Conservation (phyloP, 2,113 vertebrate genomes). For the Lontra canadensis region DNA sequence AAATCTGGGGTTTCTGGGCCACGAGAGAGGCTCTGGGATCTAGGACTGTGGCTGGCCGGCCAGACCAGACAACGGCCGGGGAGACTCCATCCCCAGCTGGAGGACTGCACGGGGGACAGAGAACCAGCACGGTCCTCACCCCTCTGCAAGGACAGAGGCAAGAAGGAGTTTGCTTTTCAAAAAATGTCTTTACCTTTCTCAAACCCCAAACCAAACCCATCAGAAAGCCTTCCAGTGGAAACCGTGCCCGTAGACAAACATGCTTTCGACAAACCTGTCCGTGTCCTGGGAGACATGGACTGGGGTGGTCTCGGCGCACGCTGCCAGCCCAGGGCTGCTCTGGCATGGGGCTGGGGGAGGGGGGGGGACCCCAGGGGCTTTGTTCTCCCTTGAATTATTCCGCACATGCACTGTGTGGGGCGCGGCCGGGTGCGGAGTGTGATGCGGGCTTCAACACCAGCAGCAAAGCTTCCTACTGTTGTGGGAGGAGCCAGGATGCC, state of each 20-base stretch:
- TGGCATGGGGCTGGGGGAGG: not conserved
- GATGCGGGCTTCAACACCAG: slow-evolving; percentile 15
- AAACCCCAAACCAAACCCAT: not conserved
- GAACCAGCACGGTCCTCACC: not conserved
- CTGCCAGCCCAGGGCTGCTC: accelerated
- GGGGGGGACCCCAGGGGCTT: not conserved
- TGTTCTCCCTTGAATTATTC: not conserved
- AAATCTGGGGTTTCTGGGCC: not conserved
- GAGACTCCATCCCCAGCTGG: too few relatives aligned
- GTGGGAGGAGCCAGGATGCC: not conserved
- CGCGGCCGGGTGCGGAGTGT: not conserved
- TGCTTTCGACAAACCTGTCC: not conserved
- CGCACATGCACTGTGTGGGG: accelerated
- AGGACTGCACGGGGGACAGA: not conserved
- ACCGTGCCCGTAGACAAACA: too few relatives aligned
- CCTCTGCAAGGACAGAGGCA: not conserved
- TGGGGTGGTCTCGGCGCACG: accelerated
- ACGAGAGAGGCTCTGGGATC: not conserved
- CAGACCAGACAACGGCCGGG: not conserved
- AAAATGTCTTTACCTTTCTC: not conserved
- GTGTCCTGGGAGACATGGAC: not conserved
- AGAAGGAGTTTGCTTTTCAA: not conserved
- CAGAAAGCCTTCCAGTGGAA: not conserved
- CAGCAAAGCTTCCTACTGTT: slow-evolving; percentile 59
- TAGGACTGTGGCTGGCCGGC: accelerated